These are phyloP conservation scores for Phrynosoma platyrhinos DNA, from an alignment of 2,113 vertebrate genomes.

Conservation along the genomic window DNA sequence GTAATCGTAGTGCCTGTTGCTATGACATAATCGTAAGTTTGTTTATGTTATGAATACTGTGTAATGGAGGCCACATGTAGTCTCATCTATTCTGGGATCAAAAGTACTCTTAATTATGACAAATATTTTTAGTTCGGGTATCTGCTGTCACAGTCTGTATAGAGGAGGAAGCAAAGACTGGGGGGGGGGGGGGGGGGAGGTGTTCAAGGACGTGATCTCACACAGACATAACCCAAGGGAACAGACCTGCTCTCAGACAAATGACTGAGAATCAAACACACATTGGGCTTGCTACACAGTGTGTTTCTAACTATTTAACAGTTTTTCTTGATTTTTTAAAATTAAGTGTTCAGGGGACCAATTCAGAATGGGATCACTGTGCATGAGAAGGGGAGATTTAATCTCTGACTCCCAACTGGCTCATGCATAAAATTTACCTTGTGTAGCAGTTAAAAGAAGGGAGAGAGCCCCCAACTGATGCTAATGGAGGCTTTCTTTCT, in stretches of 20 bases:
- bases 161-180: slow-evolving; percentile 36
- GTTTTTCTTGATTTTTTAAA: neutral
- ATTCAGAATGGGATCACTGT: neutral
- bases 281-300: neutral
- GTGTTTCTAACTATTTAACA: neutral
- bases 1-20: slow-evolving; percentile 68
- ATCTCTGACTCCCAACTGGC: neutral
- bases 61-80: slow-evolving; percentile 61
- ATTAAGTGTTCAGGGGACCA: neutral
- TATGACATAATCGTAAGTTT: slow-evolving; percentile 70
- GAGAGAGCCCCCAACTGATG: neutral
- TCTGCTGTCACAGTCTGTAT: slow-evolving; percentile 58
- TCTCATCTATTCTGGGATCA: slow-evolving; percentile 68
- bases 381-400: neutral
- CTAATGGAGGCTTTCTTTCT: neutral
- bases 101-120: slow-evolving; percentile 71
- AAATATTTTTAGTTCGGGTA: slow-evolving; percentile 68
- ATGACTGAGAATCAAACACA: neutral
- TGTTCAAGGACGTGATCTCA: slow-evolving; percentile 53
- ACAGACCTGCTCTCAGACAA: slow-evolving; percentile 43
- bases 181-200: slow-evolving; percentile 36
- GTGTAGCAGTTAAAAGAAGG: neutral
- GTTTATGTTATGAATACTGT: slow-evolving; percentile 68
- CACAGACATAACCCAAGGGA: slow-evolving; percentile 3
- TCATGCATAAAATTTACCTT: neutral